Percentiles rank a stretch among this genome's conserved stretches.
These are phyloP conservation scores for Ceramica pisi DNA, from an alignment of 2,888 invertebrate species.

Conservation along the genomic window DNA sequence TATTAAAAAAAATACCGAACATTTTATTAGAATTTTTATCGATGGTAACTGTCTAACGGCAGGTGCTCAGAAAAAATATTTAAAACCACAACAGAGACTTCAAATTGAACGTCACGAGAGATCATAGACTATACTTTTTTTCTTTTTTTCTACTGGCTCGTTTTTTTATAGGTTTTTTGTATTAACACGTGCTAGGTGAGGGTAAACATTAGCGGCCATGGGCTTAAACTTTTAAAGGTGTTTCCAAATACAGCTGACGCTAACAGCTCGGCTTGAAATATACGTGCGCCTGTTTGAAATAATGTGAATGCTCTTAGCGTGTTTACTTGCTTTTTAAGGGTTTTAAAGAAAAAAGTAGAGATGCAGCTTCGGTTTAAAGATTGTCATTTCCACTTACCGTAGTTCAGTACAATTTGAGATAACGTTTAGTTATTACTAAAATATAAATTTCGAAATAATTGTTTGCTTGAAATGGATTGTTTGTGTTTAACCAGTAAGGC, in stretches of 20 bases:
- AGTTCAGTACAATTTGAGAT: neutral
- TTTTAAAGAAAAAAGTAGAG: conserved; percentile 30
- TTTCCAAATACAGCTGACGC: conserved; percentile 67
- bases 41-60: conserved; percentile 46
- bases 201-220: conserved; percentile 64
- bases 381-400: neutral
- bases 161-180: conserved; percentile 72
- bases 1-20: conserved; percentile 47
- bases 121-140: conserved; percentile 74
- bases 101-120: conserved; percentile 62
- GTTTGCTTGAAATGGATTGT: no score
- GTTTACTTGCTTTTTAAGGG: conserved; percentile 57
- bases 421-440: neutral
- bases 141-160: conserved; percentile 66
- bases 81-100: conserved; percentile 55
- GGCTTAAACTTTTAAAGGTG: conserved; percentile 54
- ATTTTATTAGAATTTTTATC: conserved; percentile 55
- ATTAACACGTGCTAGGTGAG: conserved; percentile 82
- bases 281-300: conserved; percentile 51
- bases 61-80: conserved; percentile 59
- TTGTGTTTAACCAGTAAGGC: neutral
- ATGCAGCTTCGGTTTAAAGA: conserved; percentile 1
- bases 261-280: conserved; percentile 40
- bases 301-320: conserved; percentile 58
- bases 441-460: no score